A percentile compares a stretch with the other conserved stretches of the same genome.
Evolutionary conservation across 1,140 invertebrate species (phyloP).

Genomic region (Habropoda laboriosa): DNA sequence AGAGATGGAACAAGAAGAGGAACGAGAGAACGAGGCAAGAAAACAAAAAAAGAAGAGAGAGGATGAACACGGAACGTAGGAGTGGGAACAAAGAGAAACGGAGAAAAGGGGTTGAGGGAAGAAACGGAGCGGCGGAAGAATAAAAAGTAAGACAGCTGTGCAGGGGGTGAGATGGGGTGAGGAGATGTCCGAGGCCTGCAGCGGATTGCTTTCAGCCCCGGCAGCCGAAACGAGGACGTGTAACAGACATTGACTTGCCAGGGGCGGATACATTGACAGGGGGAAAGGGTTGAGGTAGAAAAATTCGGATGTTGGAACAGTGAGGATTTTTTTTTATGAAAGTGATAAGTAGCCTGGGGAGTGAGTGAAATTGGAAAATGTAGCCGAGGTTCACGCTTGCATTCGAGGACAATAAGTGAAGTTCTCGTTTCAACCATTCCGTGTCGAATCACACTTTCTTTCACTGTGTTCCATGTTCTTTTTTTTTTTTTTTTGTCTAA

Average conservation of each 20-base stretch:
- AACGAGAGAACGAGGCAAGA: neutral
- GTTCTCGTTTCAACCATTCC: too few species aligned
- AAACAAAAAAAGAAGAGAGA: neutral
- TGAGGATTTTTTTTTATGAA: neutral
- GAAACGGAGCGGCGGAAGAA: neutral
- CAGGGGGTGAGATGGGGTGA: too few species aligned
- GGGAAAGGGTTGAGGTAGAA: neutral
- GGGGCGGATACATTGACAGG: neutral
- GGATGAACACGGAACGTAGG: neutral
- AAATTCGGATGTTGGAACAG: neutral
- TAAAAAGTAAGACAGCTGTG: neutral
- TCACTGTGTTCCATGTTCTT: too few species aligned
- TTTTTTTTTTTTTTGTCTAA: too few species aligned
- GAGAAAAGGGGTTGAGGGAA: neutral
- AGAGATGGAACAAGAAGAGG: neutral
- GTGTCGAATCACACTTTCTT: too few species aligned
- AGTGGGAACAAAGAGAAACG: too few species aligned
- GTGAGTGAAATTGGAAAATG: constrained; percentile 22
- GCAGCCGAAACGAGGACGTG: constrained; percentile 12
- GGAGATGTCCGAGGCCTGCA: neutral
- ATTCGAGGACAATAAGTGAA: neutral
- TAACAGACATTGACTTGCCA: constrained; percentile 24
- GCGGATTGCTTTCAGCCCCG: constrained; percentile 29
- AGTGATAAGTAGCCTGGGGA: neutral
- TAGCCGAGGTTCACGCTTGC: neutral